These are phyloP conservation scores for Eulemur coronatus DNA, from an alignment of 2,797 vertebrate genomes.

Conservation along the genomic window DNA sequence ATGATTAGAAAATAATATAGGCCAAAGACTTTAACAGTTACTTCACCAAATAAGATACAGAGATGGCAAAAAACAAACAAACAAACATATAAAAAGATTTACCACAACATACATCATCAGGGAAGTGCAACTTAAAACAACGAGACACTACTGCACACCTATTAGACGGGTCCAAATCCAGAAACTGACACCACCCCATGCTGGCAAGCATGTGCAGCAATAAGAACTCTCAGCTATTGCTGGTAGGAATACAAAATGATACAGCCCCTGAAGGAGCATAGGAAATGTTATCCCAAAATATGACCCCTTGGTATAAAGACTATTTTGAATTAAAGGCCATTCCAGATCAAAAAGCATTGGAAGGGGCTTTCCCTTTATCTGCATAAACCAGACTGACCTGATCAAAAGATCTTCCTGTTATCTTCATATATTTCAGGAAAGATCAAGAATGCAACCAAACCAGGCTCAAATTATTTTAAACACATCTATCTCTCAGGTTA, in stretches of 20 bases:
- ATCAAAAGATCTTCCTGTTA: too few species aligned
- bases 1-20: neutral
- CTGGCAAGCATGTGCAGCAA: neutral
- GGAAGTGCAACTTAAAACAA: neutral
- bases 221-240: neutral
- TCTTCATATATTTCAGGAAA: too few species aligned
- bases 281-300: too few species aligned
- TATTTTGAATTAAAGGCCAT: too few species aligned
- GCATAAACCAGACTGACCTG: too few species aligned
- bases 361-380: too few species aligned
- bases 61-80: neutral
- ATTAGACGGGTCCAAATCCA: neutral
- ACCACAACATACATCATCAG: neutral
- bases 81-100: neutral
- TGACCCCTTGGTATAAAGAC: too few species aligned
- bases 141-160: neutral
- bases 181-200: neutral
- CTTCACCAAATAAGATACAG: neutral
- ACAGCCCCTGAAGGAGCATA: too few species aligned
- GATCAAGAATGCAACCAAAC: too few species aligned
- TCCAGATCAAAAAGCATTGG: too few species aligned
- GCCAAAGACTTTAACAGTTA: neutral
- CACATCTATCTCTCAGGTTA: too few species aligned
- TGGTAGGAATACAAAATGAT: neutral
- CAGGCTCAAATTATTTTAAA: too few species aligned